Evolutionary conservation across 2,888 invertebrate species (phyloP).

Genomic region (Xylota sylvarum): DNA sequence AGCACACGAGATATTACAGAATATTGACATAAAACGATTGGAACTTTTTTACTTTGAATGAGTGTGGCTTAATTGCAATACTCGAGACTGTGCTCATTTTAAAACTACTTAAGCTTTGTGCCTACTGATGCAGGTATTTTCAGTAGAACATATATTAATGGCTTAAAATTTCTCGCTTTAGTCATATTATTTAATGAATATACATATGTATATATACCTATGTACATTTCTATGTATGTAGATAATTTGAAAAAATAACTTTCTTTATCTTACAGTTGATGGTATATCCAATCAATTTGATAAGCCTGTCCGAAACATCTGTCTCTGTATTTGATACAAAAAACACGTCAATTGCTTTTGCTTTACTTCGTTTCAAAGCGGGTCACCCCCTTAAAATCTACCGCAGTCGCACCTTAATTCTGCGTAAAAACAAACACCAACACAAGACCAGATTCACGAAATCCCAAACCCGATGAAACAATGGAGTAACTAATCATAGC

Average conservation of each 20-base stretch:
- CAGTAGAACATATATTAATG: neutral
- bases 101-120: too few relatives aligned
- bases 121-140: too few relatives aligned
- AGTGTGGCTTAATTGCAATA: too few relatives aligned
- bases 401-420: constrained; percentile 23
- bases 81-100: too few relatives aligned
- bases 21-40: too few relatives aligned
- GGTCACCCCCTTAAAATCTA: neutral
- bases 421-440: neutral
- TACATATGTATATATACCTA: neutral
- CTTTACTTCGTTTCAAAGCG: neutral
- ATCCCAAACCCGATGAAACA: constrained; percentile 23
- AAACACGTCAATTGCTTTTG: constrained; percentile 5
- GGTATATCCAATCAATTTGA: constrained; percentile 7
- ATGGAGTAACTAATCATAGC: constrained; percentile 66
- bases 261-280: neutral
- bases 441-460: constrained; percentile 21
- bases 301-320: constrained; percentile 23
- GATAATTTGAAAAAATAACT: neutral
- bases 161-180: neutral
- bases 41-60: too few relatives aligned
- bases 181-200: neutral
- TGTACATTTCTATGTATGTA: neutral
- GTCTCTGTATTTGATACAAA: neutral
- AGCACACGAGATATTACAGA: too few relatives aligned